Percentiles rank a stretch among this genome's conserved stretches.
Conservation (phyloP, 2,797 vertebrate species). For the Myripristis murdjan region DNA sequence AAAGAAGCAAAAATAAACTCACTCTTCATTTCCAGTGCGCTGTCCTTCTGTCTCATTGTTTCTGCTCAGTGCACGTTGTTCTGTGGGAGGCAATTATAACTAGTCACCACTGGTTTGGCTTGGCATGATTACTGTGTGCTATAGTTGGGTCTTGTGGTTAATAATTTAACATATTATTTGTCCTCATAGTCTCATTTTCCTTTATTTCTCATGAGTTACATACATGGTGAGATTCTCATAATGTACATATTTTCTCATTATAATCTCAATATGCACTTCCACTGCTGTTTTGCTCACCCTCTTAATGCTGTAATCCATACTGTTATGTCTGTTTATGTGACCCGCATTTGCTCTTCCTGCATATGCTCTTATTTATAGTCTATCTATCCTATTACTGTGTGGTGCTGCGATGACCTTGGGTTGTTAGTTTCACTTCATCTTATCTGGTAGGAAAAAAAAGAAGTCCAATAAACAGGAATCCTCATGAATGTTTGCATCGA, state of each 20-base stretch:
- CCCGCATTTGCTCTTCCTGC: too few species aligned
- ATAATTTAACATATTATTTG: too few species aligned
- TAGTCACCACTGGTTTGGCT: neutral
- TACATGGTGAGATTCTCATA: too few species aligned
- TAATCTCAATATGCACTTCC: too few species aligned
- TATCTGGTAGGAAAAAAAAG: constrained; percentile 1
- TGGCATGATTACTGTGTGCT: constrained; percentile 10
- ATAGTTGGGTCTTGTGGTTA: too few species aligned
- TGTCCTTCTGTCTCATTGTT: constrained; percentile 7
- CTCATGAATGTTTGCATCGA: constrained; percentile 24
- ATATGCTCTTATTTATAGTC: too few species aligned
- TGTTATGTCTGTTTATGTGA: too few species aligned
- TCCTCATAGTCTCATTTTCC: too few species aligned
- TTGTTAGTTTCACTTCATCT: constrained; percentile 8
- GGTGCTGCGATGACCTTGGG: neutral
- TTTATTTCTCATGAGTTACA: too few species aligned
- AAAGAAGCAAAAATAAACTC: neutral
- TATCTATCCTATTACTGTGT: neutral
- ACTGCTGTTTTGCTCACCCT: too few species aligned
- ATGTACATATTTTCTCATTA: too few species aligned
- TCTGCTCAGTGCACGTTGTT: constrained; percentile 22
- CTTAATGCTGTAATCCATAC: too few species aligned
- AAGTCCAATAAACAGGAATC: neutral
- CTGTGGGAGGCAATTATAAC: constrained; percentile 35
- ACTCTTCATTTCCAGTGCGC: neutral